phyloP scores from a whole-genome alignment of 2,797 vertebrate species.

The Triplophysa yarkandensis region DNA sequence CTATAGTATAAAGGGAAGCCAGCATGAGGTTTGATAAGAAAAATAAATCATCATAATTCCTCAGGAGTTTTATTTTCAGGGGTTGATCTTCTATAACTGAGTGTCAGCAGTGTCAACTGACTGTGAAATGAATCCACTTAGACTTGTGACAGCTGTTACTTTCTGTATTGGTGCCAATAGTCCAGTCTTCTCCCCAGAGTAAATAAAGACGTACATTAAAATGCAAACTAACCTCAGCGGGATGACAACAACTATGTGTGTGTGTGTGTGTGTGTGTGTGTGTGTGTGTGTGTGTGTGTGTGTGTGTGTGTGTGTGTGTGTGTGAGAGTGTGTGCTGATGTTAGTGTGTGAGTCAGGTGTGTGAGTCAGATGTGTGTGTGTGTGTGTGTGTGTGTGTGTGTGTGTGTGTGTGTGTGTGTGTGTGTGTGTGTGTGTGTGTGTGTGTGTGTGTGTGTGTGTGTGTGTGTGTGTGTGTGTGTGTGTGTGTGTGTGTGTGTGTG shows the following conservation, averaged over 20 bases:
- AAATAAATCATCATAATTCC: not conserved
- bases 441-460: too few species aligned
- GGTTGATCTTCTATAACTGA: constrained; percentile 55
- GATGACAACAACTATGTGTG: not conserved
- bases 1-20: not conserved
- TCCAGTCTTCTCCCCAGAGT: constrained; percentile 27
- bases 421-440: too few species aligned
- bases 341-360: too few species aligned
- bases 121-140: constrained; percentile 65
- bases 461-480: too few species aligned
- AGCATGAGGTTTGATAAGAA: not conserved
- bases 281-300: too few species aligned
- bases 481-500: too few species aligned
- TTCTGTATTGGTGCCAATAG: constrained; percentile 60
- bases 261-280: too few species aligned
- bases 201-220: constrained; percentile 51
- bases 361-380: too few species aligned
- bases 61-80: constrained; percentile 20
- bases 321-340: too few species aligned
- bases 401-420: too few species aligned
- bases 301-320: too few species aligned
- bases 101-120: constrained; percentile 54
- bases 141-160: constrained; percentile 59
- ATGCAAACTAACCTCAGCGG: constrained; percentile 33
- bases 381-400: too few species aligned